Evolutionary conservation across 1,140 invertebrate genomes (phyloP).

Genomic region (Caenorhabditis latens): DNA sequence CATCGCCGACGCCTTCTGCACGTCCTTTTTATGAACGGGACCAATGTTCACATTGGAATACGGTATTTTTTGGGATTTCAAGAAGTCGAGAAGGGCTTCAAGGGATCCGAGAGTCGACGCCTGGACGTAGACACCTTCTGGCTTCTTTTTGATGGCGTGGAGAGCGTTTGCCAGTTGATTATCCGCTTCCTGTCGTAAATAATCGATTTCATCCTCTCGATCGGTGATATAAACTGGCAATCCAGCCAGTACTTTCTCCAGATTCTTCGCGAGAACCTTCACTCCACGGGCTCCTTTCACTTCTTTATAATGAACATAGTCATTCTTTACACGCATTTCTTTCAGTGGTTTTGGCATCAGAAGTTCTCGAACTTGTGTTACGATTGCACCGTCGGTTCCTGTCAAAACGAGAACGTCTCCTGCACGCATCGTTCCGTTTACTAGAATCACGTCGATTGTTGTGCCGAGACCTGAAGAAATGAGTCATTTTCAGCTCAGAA

Average conservation of each 20-base stretch:
- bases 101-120: conserved; percentile 97
- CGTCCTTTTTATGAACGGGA: conserved; percentile 98
- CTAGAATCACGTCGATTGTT: conserved; percentile 97
- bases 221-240: conserved; percentile 84
- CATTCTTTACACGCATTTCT: conserved; percentile 96
- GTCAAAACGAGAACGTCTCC: conserved; percentile 94
- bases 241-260: conserved; percentile 96
- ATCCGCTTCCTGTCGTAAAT: conserved; percentile 78
- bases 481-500: not conserved
- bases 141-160: conserved; percentile 89
- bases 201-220: conserved; percentile 92
- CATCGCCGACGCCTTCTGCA: conserved; percentile 99
- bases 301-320: conserved; percentile 95
- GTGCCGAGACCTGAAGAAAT: conserved; percentile 88
- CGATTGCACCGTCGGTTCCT: conserved; percentile 96
- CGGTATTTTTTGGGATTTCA: conserved; percentile 95
- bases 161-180: conserved; percentile 85
- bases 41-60: conserved; percentile 98
- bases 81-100: conserved; percentile 95
- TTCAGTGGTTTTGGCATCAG: conserved; percentile 97
- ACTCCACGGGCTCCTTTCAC: conserved; percentile 96
- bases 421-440: conserved; percentile 92
- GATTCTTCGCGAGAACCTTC: conserved; percentile 93
- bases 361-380: conserved; percentile 95
- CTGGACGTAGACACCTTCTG: conserved; percentile 96